Evolutionary conservation across 2,797 vertebrate species (phyloP).

Genomic region (Falco cherrug): DNA sequence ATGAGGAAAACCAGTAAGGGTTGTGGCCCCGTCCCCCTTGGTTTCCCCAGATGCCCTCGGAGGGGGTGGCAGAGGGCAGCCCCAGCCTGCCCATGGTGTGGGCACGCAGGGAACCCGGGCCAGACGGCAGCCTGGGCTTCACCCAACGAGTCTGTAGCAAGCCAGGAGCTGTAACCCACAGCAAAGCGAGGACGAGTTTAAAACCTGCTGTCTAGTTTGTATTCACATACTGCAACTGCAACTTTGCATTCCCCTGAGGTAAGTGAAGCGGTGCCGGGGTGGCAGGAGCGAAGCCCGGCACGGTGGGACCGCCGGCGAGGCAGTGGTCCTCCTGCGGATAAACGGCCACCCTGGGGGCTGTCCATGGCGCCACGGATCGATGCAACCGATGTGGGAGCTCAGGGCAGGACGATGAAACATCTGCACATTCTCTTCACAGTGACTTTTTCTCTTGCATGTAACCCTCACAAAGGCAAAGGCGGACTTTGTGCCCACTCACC

Average conservation of each 20-base stretch:
- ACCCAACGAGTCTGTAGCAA: rapidly evolving
- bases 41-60: no score
- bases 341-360: not conserved
- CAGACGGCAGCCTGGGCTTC: not conserved
- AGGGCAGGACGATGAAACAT: not conserved
- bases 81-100: rapidly evolving
- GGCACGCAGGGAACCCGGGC: not conserved
- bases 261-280: not conserved
- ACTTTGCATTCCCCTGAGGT: not conserved
- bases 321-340: rapidly evolving
- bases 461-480: not conserved
- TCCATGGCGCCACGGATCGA: rapidly evolving
- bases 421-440: rapidly evolving
- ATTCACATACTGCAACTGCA: rapidly evolving
- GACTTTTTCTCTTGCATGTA: not conserved
- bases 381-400: not conserved
- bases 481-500: rapidly evolving
- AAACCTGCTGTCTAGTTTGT: not conserved
- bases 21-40: rapidly evolving
- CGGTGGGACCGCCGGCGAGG: rapidly evolving
- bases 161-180: not conserved
- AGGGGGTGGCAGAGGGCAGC: not conserved
- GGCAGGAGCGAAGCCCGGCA: not conserved
- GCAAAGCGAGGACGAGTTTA: not conserved
- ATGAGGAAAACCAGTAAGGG: not conserved